Conservation (phyloP, 2,113 vertebrate species). For the Tragelaphus buxtoni region DNA sequence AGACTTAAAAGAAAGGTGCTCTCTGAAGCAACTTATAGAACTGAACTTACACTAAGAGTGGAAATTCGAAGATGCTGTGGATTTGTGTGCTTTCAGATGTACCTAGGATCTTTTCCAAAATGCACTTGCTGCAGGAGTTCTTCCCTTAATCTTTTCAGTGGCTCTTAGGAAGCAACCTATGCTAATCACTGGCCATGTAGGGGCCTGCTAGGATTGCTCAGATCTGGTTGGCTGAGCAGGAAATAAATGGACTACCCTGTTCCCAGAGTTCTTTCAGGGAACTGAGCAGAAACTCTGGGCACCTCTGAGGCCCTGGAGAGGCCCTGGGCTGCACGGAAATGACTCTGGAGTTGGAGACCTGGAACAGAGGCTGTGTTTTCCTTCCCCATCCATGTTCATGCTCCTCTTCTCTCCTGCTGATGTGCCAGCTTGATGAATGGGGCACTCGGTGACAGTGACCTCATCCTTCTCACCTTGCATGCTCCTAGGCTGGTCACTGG, state of each 20-base stretch:
- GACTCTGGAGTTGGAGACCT: not conserved
- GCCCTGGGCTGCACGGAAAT: not conserved
- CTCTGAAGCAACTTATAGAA: not conserved
- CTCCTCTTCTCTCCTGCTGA: not conserved
- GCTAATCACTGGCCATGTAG: not conserved
- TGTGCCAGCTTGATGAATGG: not conserved
- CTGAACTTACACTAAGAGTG: not conserved
- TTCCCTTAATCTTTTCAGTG: not conserved
- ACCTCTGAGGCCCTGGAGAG: not conserved
- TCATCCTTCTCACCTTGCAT: not conserved
- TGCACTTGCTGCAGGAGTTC: not conserved
- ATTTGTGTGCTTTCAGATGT: not conserved
- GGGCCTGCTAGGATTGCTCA: not conserved
- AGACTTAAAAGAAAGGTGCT: not conserved
- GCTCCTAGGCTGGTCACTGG: not conserved
- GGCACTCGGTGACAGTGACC: not conserved
- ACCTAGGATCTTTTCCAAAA: not conserved
- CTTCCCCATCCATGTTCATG: not conserved
- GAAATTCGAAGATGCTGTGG: not conserved
- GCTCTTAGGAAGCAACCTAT: not conserved
- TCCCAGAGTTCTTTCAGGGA: not conserved
- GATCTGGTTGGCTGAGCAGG: not conserved
- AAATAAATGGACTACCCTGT: not conserved
- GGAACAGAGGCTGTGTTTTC: not conserved
- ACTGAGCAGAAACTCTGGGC: not conserved